A percentile compares a stretch with the other conserved stretches of the same genome.
Conservation (phyloP, 2,888 invertebrate genomes). For the Ctenicera cuprea region DNA sequence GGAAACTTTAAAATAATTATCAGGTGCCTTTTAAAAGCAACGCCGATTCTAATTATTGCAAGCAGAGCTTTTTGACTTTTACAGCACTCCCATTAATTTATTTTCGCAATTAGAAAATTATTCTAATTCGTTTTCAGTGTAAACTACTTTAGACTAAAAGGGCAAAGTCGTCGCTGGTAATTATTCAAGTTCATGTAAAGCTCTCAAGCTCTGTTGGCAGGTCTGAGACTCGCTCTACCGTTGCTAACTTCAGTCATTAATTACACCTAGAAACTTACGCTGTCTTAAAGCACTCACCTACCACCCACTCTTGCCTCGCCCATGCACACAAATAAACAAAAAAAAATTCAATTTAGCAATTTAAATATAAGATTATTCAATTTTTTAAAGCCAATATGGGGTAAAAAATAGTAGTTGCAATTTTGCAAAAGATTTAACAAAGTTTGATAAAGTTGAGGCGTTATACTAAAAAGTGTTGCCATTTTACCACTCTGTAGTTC, state of each 20-base stretch:
- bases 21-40: conserved; percentile 16
- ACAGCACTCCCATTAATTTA: conserved; percentile 47
- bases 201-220: conserved; percentile 68
- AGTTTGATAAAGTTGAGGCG: conserved; percentile 45
- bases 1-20: conserved; percentile 8
- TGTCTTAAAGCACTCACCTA: conserved; percentile 57
- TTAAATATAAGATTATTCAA: too few relatives aligned
- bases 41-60: conserved; percentile 22
- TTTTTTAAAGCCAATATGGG: too few relatives aligned
- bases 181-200: conserved; percentile 70
- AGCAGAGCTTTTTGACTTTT: conserved; percentile 38
- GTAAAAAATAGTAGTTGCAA: too few relatives aligned
- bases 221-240: conserved; percentile 63
- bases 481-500: conserved; percentile 52
- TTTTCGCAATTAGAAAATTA: conserved; percentile 54
- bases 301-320: conserved; percentile 28
- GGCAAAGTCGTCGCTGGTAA: conserved; percentile 69
- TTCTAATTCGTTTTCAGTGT: conserved; percentile 66
- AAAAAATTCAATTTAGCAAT: conserved; percentile 2
- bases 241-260: conserved; percentile 70
- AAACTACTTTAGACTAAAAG: conserved; percentile 65
- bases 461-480: conserved; percentile 49
- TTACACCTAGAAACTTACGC: conserved; percentile 67
- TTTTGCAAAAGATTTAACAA: neutral
- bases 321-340: conserved; percentile 13